Percentiles rank a stretch among this genome's conserved stretches.
phyloP scores from a whole-genome alignment of 2,797 vertebrate genomes.

The Rachycentron canadum region DNA sequence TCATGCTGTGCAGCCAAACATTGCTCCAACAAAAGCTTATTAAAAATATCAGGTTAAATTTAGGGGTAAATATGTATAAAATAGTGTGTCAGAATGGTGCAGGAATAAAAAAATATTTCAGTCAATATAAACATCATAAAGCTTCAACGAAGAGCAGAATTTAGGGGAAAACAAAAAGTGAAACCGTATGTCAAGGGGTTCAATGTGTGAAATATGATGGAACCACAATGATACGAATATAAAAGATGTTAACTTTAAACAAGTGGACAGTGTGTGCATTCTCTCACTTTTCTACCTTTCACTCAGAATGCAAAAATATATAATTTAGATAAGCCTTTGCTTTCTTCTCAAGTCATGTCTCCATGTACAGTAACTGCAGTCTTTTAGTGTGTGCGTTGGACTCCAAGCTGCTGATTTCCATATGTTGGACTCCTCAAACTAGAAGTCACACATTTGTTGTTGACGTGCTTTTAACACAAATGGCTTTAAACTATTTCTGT shows the following conservation, averaged over 20 bases:
- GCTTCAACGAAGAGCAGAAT: background rate
- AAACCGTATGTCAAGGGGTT: background rate
- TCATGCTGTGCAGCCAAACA: background rate
- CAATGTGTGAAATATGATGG: background rate
- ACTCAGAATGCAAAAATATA: background rate
- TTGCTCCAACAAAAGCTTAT: background rate
- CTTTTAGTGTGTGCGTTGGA: slow-evolving; percentile 6
- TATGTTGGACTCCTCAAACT: background rate
- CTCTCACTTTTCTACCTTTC: background rate
- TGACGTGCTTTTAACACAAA: background rate
- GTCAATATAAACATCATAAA: background rate
- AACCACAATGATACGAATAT: background rate
- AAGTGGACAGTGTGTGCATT: background rate
- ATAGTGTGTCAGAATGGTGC: background rate
- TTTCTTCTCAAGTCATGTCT: slow-evolving; percentile 4
- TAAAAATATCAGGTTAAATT: background rate
- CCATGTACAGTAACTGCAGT: background rate
- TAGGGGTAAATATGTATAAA: too few species aligned
- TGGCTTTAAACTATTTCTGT: slow-evolving; percentile 32
- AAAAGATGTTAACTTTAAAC: background rate
- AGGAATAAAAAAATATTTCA: background rate
- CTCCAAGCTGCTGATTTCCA: slow-evolving; percentile 6
- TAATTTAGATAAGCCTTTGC: background rate
- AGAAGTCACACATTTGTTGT: slow-evolving; percentile 16
- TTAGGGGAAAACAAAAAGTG: too few species aligned